Evolutionary conservation across 2,113 vertebrate genomes (phyloP), one percentile per base, ranked within the genome.

Genomic region (Psephotus haematonotus): DNA sequence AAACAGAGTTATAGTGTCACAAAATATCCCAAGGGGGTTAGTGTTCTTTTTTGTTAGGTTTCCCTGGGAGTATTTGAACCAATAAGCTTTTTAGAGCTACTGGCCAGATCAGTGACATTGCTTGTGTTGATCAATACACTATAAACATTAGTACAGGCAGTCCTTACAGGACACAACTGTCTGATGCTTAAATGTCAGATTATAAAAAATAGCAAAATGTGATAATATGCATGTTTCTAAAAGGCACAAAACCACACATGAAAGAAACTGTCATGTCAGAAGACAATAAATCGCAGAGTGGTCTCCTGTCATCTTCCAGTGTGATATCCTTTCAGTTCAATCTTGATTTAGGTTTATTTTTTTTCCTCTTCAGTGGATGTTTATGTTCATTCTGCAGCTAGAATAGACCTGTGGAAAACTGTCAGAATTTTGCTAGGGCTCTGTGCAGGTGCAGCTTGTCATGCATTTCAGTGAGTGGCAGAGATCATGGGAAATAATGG

Each of bases 1-100:
- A 92, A 76, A 60, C 10, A 37, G 63, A 80, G 20, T 71, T 65
- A 49, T 9, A 81, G 63, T 62, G 43, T 17, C 81, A 68, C 10
- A 50, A 94, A 96, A 91, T 84, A 94, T 43, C 78, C 57, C 37
- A 64, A 41, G 69, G 15, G 50, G 24, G 37, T 96, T 95, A 95
- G 27, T 18, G 5, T 27, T 90, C 43, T 43, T 4, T 6, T 83
- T 95, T 91, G 59, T 93, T 92, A 82, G n/a, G 57, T 65, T 31
- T 90, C 7, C 49, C 49, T 82, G 55, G 17, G 59, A 50, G 77
- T 90, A 95, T 77, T 86, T 75, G 68, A 50, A 67, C 83, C 33
- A n/a, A 33, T 20, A 55, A 11, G 8, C 64, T 43, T 92, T 57
- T 43, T 55, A 63, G 67, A 86, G 20, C 22, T 87, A 6, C 89